Conservation (phyloP, 2,888 invertebrate species). For the Rhorus exstirpatorius region DNA sequence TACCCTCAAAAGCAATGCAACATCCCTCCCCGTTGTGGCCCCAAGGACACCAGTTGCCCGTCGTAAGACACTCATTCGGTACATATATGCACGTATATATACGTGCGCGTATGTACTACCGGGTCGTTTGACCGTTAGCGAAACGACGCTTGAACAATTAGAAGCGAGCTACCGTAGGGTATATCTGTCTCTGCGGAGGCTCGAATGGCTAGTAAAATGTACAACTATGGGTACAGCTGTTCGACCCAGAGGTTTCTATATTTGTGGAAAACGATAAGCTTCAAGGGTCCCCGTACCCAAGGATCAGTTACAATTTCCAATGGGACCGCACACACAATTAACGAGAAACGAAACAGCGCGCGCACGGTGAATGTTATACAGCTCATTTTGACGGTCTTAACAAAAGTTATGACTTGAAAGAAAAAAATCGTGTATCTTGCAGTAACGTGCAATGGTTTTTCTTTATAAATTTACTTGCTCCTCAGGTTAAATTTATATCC, state of each 20-base stretch:
- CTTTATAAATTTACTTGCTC: no score
- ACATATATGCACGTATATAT: conserved; percentile 41
- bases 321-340: not conserved
- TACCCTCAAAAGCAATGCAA: conserved; percentile 59
- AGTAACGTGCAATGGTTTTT: not conserved
- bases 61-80: conserved; percentile 54
- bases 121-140: conserved; percentile 71
- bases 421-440: not conserved
- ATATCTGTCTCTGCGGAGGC: conserved; percentile 69
- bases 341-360: not conserved
- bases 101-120: conserved; percentile 13
- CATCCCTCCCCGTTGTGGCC: conserved; percentile 33
- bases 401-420: not conserved
- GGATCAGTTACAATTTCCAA: conserved; percentile 3
- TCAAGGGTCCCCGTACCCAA: not conserved
- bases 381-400: not conserved
- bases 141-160: conserved; percentile 77
- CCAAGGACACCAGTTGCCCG: conserved; percentile 52
- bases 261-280: conserved; percentile 17
- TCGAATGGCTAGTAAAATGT: conserved; percentile 53
- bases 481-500: no score
- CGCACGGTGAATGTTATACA: not conserved
- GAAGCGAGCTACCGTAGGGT: conserved; percentile 65
- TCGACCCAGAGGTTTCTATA: conserved; percentile 25
- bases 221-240: conserved; percentile 19